These are phyloP conservation scores for Branchellion lobata DNA, from an alignment of 2,888 invertebrate species.

Conservation along the genomic window DNA sequence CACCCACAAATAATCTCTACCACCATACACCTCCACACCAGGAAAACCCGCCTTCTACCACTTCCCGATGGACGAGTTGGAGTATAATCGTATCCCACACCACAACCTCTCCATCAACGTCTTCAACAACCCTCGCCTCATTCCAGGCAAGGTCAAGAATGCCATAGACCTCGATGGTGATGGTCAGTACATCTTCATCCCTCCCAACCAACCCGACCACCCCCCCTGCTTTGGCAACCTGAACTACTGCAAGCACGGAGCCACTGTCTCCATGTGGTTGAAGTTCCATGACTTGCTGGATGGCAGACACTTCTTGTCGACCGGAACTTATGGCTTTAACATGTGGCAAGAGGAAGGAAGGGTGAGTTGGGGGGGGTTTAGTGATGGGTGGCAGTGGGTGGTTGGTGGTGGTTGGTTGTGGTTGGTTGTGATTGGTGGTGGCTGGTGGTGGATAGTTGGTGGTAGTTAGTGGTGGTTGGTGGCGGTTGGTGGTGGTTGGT, in stretches of 20 bases:
- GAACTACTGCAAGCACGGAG: constrained; percentile 52
- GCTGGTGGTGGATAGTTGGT: no score
- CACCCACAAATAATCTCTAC: neutral
- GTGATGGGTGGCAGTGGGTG: no score
- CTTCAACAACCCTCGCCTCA: constrained; percentile 53
- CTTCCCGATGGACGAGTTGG: constrained; percentile 55
- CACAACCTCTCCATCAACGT: constrained; percentile 52
- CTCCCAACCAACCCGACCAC: constrained; percentile 34
- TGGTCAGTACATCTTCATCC: constrained; percentile 52
- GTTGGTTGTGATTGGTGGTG: no score
- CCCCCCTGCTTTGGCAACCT: constrained; percentile 57
- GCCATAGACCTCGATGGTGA: constrained; percentile 56
- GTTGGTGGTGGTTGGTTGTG: no score
- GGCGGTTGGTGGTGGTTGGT: no score
- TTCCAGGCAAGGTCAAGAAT: constrained; percentile 56
- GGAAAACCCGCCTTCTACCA: constrained; percentile 55
- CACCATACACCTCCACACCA: no score
- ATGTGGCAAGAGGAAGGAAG: constrained; percentile 54
- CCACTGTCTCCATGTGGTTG: constrained; percentile 49
- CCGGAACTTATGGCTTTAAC: constrained; percentile 58
- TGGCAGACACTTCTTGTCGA: constrained; percentile 55
- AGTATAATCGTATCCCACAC: constrained; percentile 52
- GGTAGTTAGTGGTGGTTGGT: no score
- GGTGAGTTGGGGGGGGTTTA: constrained; percentile 15
- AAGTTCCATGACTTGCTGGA: constrained; percentile 50